A percentile compares a stretch with the other conserved stretches of the same genome.
Conservation (phyloP, 2,888 invertebrate species). For the Macrosoma leucophasiata region DNA sequence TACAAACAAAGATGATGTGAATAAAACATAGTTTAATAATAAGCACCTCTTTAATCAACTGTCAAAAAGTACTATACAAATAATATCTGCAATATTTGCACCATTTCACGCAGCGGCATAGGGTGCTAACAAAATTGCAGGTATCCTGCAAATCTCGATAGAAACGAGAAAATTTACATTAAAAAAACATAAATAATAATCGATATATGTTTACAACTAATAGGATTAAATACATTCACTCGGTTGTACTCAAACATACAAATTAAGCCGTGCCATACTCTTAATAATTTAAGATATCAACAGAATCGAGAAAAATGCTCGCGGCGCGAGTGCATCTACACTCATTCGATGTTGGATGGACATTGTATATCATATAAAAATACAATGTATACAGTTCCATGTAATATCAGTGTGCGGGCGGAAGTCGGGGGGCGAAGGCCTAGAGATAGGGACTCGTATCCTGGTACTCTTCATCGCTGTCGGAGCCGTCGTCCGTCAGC, state of each 20-base stretch:
- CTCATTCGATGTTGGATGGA: constrained; percentile 32
- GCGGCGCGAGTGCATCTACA: constrained; percentile 13
- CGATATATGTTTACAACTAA: constrained; percentile 60
- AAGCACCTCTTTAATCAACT: constrained; percentile 73
- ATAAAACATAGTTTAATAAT: constrained; percentile 37
- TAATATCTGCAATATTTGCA: constrained; percentile 57
- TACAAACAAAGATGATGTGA: not conserved
- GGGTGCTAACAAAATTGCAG: constrained; percentile 51
- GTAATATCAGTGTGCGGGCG: not conserved
- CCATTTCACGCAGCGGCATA: constrained; percentile 40
- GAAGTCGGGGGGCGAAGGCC: constrained; percentile 25
- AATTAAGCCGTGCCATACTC: constrained; percentile 41
- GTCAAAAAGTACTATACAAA: constrained; percentile 65
- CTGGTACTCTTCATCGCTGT: constrained; percentile 64
- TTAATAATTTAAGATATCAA: constrained; percentile 46
- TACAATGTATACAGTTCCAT: constrained; percentile 31
- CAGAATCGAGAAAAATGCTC: constrained; percentile 27
- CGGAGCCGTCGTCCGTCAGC: constrained; percentile 69
- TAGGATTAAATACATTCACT: constrained; percentile 70
- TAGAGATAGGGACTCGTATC: constrained; percentile 67
- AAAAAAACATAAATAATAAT: constrained; percentile 36
- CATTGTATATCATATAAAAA: constrained; percentile 34
- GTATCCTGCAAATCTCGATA: constrained; percentile 43
- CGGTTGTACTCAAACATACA: constrained; percentile 55
- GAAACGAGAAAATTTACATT: constrained; percentile 51